phyloP scores from a whole-genome alignment of 2,797 vertebrate species.

The Epinephelus awoara region DNA sequence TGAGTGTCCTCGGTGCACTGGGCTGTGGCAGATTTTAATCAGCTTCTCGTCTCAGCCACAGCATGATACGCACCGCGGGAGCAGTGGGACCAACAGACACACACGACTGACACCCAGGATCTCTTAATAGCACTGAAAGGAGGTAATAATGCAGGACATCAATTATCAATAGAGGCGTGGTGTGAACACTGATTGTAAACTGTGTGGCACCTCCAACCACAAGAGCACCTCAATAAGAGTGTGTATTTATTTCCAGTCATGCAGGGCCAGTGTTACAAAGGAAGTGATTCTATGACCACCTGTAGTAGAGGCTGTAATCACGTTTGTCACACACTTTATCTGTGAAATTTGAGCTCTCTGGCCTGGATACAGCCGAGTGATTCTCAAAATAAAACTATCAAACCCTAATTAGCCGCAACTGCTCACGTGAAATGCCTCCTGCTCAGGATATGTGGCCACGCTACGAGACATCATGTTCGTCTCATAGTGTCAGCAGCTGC shows the following conservation, averaged over 20 bases:
- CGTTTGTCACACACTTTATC: conserved; percentile 9
- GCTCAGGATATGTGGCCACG: conserved; percentile 12
- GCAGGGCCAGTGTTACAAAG: conserved; percentile 9
- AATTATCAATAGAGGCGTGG: conserved; percentile 61
- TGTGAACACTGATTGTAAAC: conserved; percentile 50
- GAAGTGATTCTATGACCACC: conserved; percentile 26
- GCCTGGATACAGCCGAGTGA: background rate
- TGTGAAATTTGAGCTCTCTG: conserved; percentile 22
- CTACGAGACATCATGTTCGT: conserved; percentile 17
- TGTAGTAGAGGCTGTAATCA: conserved; percentile 15
- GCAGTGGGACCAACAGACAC: conserved; percentile 47
- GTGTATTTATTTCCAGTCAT: conserved; percentile 35
- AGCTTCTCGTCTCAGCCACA: conserved; percentile 65
- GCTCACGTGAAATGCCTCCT: conserved; percentile 27
- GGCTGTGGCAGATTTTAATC: conserved; percentile 81
- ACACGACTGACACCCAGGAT: conserved; percentile 36
- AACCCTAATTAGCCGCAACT: conserved; percentile 36
- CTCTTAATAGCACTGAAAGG: conserved; percentile 63
- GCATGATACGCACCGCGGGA: conserved; percentile 56
- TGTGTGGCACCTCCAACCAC: conserved; percentile 46
- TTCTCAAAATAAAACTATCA: conserved; percentile 54
- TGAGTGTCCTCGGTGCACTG: conserved; percentile 70
- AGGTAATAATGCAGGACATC: conserved; percentile 71
- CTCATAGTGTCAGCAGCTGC: conserved; percentile 42
- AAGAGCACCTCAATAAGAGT: conserved; percentile 31